Conservation (phyloP, 2,888 invertebrate genomes). For the Ferdinandea cuprea region DNA sequence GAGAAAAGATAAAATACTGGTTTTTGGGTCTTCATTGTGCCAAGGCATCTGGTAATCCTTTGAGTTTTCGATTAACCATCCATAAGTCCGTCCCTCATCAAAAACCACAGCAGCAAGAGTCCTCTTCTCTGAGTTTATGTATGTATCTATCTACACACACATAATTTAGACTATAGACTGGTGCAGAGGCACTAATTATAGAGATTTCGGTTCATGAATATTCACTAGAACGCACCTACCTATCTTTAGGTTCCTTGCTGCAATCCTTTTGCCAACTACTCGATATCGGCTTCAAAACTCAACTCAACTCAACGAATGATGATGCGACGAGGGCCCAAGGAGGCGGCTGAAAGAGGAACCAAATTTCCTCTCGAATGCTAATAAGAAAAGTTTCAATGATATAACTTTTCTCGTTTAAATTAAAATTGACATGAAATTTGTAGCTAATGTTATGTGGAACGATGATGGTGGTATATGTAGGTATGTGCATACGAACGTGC, state of each 20-base stretch:
- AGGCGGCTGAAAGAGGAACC: constrained; percentile 31
- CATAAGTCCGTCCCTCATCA: constrained; percentile 61
- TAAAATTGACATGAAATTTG: constrained; percentile 74
- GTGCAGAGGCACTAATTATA: constrained; percentile 69
- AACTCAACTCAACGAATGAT: constrained; percentile 15
- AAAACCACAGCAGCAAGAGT: constrained; percentile 50
- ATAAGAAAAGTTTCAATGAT: constrained; percentile 75
- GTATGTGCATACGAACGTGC: constrained; percentile 51
- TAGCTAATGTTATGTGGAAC: constrained; percentile 73
- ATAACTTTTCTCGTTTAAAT: constrained; percentile 75
- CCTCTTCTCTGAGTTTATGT: constrained; percentile 1
- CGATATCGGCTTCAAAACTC: constrained; percentile 69
- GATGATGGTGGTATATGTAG: constrained; percentile 50
- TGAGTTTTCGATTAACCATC: constrained; percentile 60
- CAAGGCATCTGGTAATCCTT: constrained; percentile 24
- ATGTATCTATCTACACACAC: background rate
- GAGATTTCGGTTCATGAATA: constrained; percentile 71
- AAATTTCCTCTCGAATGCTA: constrained; percentile 73
- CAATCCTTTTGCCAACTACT: constrained; percentile 57
- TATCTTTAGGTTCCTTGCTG: constrained; percentile 56
- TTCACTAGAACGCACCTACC: constrained; percentile 72
- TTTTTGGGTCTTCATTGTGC: constrained; percentile 17
- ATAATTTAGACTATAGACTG: constrained; percentile 1
- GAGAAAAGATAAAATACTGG: constrained; percentile 46
- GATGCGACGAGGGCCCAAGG: constrained; percentile 5